Conservation (phyloP, 2,888 invertebrate species). For the Dione juno region DNA sequence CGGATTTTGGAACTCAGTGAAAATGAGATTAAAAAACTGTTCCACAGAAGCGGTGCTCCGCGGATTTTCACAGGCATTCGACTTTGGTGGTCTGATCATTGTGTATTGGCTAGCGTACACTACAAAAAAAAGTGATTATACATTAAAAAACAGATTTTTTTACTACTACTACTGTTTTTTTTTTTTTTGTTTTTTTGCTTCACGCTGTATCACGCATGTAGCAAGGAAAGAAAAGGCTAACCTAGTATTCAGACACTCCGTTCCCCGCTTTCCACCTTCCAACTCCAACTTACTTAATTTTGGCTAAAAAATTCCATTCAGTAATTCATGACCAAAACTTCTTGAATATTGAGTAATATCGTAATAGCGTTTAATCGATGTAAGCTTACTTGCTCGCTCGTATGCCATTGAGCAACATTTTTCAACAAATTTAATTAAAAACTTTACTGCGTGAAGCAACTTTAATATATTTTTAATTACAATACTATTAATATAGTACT, state of each 20-base stretch:
- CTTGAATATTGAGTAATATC: constrained; percentile 16
- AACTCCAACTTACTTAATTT: no score
- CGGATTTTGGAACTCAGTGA: constrained; percentile 64
- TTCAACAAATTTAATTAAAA: constrained; percentile 25
- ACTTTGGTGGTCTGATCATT: constrained; percentile 38
- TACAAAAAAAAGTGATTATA: constrained; percentile 32
- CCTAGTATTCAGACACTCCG: no score
- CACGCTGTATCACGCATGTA: no score
- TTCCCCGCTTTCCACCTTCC: no score
- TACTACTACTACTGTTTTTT: no score
- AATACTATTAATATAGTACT: background rate
- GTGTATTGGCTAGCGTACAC: constrained; percentile 52
- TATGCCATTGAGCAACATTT: constrained; percentile 7
- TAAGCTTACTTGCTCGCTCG: constrained; percentile 14
- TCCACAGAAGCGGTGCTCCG: constrained; percentile 59
- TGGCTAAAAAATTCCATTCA: constrained; percentile 38
- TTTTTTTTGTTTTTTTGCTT: no score
- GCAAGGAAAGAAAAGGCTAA: no score
- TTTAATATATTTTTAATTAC: background rate
- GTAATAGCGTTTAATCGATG: constrained; percentile 17
- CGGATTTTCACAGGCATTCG: constrained; percentile 52
- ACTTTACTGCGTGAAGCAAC: constrained; percentile 9
- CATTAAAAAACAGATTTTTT: no score
- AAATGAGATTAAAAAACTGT: constrained; percentile 70
- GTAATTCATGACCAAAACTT: background rate